These are phyloP conservation scores for Helogale parvula DNA, from an alignment of 2,113 vertebrate genomes.

Conservation along the genomic window DNA sequence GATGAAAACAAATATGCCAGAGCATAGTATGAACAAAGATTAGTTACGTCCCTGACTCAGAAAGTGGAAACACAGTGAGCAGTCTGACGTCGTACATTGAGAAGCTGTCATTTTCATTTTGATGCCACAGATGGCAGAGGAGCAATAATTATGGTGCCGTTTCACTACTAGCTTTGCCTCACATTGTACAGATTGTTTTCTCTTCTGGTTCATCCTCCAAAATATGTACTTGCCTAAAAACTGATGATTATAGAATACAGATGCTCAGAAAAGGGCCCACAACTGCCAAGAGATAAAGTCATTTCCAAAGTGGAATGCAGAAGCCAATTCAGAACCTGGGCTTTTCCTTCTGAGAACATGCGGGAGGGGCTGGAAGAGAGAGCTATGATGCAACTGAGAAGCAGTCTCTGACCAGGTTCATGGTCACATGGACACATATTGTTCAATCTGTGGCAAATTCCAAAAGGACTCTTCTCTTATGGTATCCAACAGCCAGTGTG, in stretches of 20 bases:
- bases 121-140: conserved; percentile 39
- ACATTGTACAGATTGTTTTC: conserved; percentile 40
- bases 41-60: conserved; percentile 24
- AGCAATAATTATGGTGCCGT: conserved; percentile 15
- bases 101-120: conserved; percentile 9
- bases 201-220: conserved; percentile 21
- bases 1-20: conserved; percentile 24
- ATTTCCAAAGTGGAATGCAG: neutral
- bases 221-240: conserved; percentile 25
- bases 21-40: neutral
- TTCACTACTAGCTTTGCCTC: neutral
- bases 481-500: neutral
- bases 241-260: neutral
- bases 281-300: neutral
- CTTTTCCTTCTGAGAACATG: neutral
- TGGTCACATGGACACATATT: neutral
- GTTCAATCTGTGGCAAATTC: neutral
- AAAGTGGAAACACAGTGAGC: neutral
- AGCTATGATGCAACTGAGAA: neutral
- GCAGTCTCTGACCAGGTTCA: neutral
- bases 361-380: neutral
- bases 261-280: neutral
- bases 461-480: neutral
- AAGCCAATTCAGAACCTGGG: neutral
- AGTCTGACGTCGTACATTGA: neutral